Evolutionary conservation across 2,888 invertebrate genomes (phyloP).

Genomic region (Gryllus longicercus): DNA sequence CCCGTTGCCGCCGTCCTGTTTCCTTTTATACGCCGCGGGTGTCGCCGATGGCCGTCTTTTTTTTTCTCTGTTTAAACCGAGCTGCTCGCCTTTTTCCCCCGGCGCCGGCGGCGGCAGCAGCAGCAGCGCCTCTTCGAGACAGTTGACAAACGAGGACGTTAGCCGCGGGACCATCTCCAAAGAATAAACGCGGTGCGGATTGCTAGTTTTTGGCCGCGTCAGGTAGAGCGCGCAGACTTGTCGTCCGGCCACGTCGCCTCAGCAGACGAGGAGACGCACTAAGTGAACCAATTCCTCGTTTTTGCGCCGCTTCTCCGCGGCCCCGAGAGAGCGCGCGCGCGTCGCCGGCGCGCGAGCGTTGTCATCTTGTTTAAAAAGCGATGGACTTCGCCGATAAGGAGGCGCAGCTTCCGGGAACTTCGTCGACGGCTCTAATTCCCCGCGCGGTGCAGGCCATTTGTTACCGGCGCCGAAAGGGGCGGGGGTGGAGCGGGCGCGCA

Average conservation of each 20-base stretch:
- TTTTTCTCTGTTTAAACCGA: slow-evolving; percentile 2
- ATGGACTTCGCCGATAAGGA: slow-evolving; percentile 1
- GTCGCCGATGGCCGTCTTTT: not conserved
- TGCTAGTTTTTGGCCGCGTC: slow-evolving; percentile 17
- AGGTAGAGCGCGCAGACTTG: not conserved
- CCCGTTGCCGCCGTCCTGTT: not conserved
- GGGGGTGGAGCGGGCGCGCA: not conserved
- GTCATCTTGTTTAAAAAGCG: slow-evolving; percentile 17
- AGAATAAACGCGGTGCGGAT: not conserved
- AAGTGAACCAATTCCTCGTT: slow-evolving; percentile 17
- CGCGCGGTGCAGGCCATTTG: not conserved
- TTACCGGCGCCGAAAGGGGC: not conserved
- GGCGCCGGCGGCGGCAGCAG: not conserved
- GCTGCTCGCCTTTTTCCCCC: not conserved
- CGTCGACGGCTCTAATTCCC: not conserved
- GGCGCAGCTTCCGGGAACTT: not conserved
- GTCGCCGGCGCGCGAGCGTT: not conserved
- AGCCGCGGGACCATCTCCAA: not conserved
- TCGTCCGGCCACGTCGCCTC: not conserved
- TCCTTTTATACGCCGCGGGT: not conserved
- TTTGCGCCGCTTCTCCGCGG: not conserved
- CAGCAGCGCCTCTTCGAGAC: not conserved
- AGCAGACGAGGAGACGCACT: not conserved
- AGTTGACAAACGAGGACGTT: slow-evolving; percentile 17
- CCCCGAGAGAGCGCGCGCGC: not conserved